Base-by-base conservation (phyloP, 2,888 invertebrate species). In the Agelastica alni region DNA sequence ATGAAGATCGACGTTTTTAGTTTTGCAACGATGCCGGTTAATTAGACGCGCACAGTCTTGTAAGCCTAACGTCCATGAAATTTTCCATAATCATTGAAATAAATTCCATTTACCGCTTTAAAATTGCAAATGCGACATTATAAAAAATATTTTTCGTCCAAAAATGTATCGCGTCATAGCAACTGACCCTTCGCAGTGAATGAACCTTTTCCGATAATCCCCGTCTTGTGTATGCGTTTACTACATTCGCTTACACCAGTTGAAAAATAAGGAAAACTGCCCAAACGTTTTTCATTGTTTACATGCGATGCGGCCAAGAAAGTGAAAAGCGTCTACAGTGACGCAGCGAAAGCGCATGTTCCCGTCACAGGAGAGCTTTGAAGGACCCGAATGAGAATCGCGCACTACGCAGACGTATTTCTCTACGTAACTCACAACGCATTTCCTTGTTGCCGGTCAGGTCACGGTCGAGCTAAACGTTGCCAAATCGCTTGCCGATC, bases 371-470 rank as follows among this genome's bases (percentile, higher is more conserved):
- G 51, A 57, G 56, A 58, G 59, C 53, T 14, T 22, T 37, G 32
- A 43, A 55, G 47, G 17, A 36, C 20, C 49, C n/a, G 5, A 31
- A 43, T 42, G 52, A 53, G 34, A 7, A 13, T 32, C 20, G 17
- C 45, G 57, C 48, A 61, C 56, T 18, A 60, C 68, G 68, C 66
- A 59, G 54, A 39, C 60, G 58, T 57, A 49, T 34, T n/a, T 48
- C 42, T 16, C 55, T 60, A 59, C 66, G 67, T 70, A 72, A 72
- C 72, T n/a, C n/a, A 73, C 73, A 72, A 72, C 73, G 74, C 73
- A 73, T 75, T 75, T 75, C 75, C 75, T 73, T 69, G 70, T 73
- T 70, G 61, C 60, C 65, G 63, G 65, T 61, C 61, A 64, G 71
- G 71, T 72, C 72, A 72, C 70, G 72, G 72, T 69, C 71, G 67